Conservation (phyloP, 1,140 invertebrate genomes). For the Mya arenaria region DNA sequence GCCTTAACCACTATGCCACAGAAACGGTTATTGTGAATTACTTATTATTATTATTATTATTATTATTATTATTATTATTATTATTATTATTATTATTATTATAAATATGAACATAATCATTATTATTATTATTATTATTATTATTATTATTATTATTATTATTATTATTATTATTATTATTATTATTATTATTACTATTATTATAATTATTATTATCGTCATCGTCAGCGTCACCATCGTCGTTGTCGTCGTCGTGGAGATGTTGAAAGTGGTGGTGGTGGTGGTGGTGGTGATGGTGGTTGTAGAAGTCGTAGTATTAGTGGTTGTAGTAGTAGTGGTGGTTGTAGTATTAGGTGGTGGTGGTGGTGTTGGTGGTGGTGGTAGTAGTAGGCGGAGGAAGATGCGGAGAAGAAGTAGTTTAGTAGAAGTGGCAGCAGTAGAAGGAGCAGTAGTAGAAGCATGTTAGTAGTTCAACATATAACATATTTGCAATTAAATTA, state of each 20-base stretch:
- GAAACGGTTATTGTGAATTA: too few species aligned
- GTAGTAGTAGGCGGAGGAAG: slow-evolving; percentile 36
- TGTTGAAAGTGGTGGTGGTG: background rate
- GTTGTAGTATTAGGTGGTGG: slow-evolving; percentile 3
- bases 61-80: too few species aligned
- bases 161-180: too few species aligned
- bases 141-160: too few species aligned
- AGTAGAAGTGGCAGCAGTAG: slow-evolving; percentile 30
- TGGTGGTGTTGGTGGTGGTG: slow-evolving; percentile 32
- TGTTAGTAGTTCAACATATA: background rate
- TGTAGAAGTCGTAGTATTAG: slow-evolving; percentile 14
- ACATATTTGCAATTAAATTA: too few species aligned
- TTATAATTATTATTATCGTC: background rate
- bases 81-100: too few species aligned
- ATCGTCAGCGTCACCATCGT: background rate
- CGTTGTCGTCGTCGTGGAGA: background rate
- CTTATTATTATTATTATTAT: too few species aligned
- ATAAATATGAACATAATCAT: too few species aligned
- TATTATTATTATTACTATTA: too few species aligned
- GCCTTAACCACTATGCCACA: too few species aligned
- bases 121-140: too few species aligned
- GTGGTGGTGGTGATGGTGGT: slow-evolving; percentile 30
- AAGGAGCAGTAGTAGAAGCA: slow-evolving; percentile 17
- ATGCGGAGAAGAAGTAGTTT: slow-evolving; percentile 26
- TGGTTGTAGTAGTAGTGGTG: slow-evolving; percentile 38